Evolutionary conservation across 1,140 invertebrate genomes (phyloP).

Genomic region (Tachypleus tridentatus): DNA sequence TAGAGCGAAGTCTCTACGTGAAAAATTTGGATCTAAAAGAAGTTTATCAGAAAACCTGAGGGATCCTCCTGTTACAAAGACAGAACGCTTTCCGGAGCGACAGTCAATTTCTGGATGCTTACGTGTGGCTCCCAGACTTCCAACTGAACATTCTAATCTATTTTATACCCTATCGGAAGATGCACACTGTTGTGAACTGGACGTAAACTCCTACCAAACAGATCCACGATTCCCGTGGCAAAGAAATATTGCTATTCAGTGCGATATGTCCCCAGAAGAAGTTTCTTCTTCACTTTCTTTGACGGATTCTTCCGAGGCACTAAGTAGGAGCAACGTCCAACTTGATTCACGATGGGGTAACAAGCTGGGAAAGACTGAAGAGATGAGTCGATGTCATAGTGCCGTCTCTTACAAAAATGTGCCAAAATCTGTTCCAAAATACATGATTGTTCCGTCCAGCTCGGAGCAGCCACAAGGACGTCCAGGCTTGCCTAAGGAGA

Average conservation of each 20-base stretch:
- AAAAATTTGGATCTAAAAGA: conserved; percentile 27
- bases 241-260: conserved; percentile 33
- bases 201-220: conserved; percentile 26
- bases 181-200: conserved; percentile 27
- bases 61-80: conserved; percentile 14
- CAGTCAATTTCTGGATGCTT: not conserved
- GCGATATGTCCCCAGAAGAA: conserved; percentile 23
- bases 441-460: no score
- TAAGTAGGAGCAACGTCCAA: no score
- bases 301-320: no score
- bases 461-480: no score
- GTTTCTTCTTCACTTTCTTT: no score
- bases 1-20: conserved; percentile 26
- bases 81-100: not conserved
- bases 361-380: no score
- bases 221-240: conserved; percentile 34
- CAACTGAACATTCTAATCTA: conserved; percentile 12
- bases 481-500: no score
- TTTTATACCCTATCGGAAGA: conserved; percentile 21
- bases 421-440: no score
- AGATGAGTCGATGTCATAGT: no score
- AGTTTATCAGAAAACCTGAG: conserved; percentile 28
- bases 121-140: not conserved
- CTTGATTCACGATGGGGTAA: no score
- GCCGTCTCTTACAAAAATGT: no score